Evolutionary conservation across 2,113 vertebrate genomes (phyloP), one percentile per base, ranked within the genome.

Genomic region (Grammomys dolichurus): DNA sequence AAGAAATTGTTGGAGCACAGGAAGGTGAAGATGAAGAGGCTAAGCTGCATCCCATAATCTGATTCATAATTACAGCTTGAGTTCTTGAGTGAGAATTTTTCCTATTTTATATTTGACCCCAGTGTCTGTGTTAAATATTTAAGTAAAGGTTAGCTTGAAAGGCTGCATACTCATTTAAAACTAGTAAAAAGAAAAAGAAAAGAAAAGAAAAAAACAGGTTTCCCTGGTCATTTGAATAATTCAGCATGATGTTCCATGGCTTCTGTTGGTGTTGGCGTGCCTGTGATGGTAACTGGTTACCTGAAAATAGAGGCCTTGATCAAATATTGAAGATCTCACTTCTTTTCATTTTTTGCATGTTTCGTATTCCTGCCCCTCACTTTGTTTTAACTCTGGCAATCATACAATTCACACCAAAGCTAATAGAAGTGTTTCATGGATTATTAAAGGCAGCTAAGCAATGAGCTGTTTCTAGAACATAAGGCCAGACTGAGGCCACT

Each of bases 351-450:
- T 96, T 96, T 91, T 93, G 88, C 75, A 40, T 96, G 89, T 93
- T 91, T 97, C 92, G 36, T 89, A 73, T 94, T 93, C 58, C 75
- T 81, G 40, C 24, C 84, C 80, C 94, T 48, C 73, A 84, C 75
- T 87, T 86, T 92, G 84, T 84, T 67, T 72, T 89, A 75, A 48
- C 63, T 92, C 90, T 40, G 46, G n/a, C 56, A 95, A 54, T 9
- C 54, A 33, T 76, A 89, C 94, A 82, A 69, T 89, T 92, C 84
- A 95, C 84, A 95, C 86, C 70, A 81, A 95, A 80, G 60, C 84
- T 96, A 97, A 97, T 87, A 91, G 96, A 96, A 97, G 95, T 95
- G 75, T 95, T 95, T 97, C 94, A 97, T 97, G 94, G 97, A 97
- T 98, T 98, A 96, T 97, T 97, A 95, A 96, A 93, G 94, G 94